Conservation (phyloP, 2,888 invertebrate genomes). For the Volucella zonaria region DNA sequence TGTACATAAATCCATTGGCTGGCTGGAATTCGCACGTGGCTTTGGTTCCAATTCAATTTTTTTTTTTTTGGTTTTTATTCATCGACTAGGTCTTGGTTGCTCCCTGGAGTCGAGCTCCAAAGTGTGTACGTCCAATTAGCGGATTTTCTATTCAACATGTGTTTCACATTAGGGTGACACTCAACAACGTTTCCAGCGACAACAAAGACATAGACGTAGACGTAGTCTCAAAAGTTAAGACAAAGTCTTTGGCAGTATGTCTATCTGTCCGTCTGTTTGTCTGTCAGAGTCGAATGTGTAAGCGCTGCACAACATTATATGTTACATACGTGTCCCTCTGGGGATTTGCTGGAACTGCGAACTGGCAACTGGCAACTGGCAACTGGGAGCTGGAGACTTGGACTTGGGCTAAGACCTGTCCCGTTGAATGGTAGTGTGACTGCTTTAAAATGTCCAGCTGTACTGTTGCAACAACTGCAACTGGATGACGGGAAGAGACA, state of each 20-base stretch:
- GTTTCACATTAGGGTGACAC: slow-evolving; percentile 69
- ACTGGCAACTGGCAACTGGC: slow-evolving; percentile 31
- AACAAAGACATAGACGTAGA: neutral
- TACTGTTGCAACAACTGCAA: neutral
- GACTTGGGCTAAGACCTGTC: slow-evolving; percentile 27
- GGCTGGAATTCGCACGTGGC: slow-evolving; percentile 52
- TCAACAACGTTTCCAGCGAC: slow-evolving; percentile 5
- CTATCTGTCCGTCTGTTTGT: slow-evolving; percentile 48
- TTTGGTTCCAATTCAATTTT: slow-evolving; percentile 1
- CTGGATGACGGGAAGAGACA: slow-evolving; percentile 24
- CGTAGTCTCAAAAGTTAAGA: neutral
- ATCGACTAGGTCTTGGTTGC: slow-evolving; percentile 7
- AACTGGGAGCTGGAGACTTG: slow-evolving; percentile 49
- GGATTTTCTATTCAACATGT: slow-evolving; percentile 67
- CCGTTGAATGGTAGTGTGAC: slow-evolving; percentile 49
- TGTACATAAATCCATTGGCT: slow-evolving; percentile 39
- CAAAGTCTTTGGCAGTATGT: slow-evolving; percentile 24
- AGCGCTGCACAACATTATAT: slow-evolving; percentile 14
- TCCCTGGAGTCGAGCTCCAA: slow-evolving; percentile 34
- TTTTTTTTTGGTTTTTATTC: neutral
- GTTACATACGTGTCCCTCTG: slow-evolving; percentile 42
- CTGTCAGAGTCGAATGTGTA: slow-evolving; percentile 51
- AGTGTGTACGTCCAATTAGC: slow-evolving; percentile 62
- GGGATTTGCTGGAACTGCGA: slow-evolving; percentile 54
- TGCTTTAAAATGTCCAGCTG: slow-evolving; percentile 55